Conservation (phyloP, 2,888 invertebrate genomes). For the Creontiades dilutus region DNA sequence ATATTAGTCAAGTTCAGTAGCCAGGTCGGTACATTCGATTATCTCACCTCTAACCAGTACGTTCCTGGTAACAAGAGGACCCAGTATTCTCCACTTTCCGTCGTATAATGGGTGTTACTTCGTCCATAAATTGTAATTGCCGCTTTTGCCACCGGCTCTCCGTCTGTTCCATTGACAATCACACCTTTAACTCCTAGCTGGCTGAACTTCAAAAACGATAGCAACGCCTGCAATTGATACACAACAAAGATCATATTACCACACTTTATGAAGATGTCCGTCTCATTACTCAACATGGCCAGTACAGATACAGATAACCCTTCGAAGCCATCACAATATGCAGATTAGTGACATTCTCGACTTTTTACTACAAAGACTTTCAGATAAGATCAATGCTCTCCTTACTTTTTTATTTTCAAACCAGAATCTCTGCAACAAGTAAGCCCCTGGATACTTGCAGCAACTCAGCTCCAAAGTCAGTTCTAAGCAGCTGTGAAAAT, state of each 20-base stretch:
- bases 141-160: slow-evolving; percentile 44
- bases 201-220: slow-evolving; percentile 54
- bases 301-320: no score
- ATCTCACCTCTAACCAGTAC: slow-evolving; percentile 60
- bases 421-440: slow-evolving; percentile 3
- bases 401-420: slow-evolving; percentile 63
- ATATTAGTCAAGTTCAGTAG: no score
- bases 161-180: slow-evolving; percentile 38
- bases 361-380: no score
- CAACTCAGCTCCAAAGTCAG: slow-evolving; percentile 66
- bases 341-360: no score
- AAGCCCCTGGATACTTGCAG: slow-evolving; percentile 59
- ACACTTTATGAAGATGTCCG: no score
- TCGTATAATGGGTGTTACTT: slow-evolving; percentile 33
- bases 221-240: slow-evolving; percentile 59
- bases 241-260: no score
- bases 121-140: slow-evolving; percentile 32
- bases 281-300: no score
- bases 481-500: slow-evolving; percentile 69
- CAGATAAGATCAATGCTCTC: background rate
- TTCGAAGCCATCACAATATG: no score
- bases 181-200: slow-evolving; percentile 66
- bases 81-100: slow-evolving; percentile 68
- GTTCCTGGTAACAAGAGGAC: slow-evolving; percentile 51
- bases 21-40: background rate